Conservation (phyloP, 2,888 invertebrate genomes). For the Acleris cristana region DNA sequence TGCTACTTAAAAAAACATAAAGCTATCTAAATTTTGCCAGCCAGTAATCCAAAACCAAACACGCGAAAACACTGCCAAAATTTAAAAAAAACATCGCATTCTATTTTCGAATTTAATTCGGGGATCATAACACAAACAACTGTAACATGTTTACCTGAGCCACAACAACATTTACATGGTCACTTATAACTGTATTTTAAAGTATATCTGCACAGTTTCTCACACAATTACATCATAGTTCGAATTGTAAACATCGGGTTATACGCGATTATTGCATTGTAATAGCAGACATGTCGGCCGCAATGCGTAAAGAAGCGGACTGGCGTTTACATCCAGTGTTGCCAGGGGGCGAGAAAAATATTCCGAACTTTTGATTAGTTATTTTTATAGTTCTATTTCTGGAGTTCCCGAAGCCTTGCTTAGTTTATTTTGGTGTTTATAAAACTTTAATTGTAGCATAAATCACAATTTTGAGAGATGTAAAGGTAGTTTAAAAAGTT, state of each 20-base stretch:
- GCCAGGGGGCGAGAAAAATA: neutral
- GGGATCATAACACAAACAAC: neutral
- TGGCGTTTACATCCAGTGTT: conserved; percentile 7
- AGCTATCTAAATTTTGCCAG: neutral
- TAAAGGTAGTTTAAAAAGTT: too few relatives aligned
- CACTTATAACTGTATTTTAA: neutral
- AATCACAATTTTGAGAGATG: too few relatives aligned
- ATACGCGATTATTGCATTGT: neutral
- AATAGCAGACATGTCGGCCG: conserved; percentile 9
- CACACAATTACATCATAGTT: conserved; percentile 14
- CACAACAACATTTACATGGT: conserved; percentile 1
- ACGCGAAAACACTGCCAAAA: neutral
- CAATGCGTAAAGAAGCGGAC: conserved; percentile 28
- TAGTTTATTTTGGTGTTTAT: too few relatives aligned
- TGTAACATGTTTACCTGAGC: neutral
- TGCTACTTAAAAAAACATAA: too few relatives aligned
- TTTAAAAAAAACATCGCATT: neutral
- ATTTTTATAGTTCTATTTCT: too few relatives aligned
- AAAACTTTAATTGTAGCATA: too few relatives aligned
- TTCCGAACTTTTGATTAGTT: neutral
- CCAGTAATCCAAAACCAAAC: neutral
- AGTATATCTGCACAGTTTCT: neutral
- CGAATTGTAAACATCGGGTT: conserved; percentile 25
- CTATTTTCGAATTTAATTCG: neutral
- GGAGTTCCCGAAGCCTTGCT: too few relatives aligned